Percentiles rank a stretch among this genome's conserved stretches.
These are phyloP conservation scores for Tenodera sinensis DNA, from an alignment of 2,888 invertebrate species.

Conservation along the genomic window DNA sequence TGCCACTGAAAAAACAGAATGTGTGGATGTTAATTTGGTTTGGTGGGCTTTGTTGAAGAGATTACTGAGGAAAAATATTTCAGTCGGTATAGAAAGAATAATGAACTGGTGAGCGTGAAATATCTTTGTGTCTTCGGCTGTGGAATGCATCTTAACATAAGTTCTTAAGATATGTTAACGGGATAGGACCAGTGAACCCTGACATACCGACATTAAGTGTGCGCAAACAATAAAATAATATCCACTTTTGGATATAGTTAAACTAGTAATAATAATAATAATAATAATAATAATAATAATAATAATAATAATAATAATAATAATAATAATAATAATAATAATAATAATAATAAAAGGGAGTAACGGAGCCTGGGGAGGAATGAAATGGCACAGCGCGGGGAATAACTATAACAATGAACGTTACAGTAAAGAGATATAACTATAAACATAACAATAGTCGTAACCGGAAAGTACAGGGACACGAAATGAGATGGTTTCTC, in stretches of 20 bases:
- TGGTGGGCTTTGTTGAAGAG: too few relatives aligned
- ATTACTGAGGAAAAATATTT: too few relatives aligned
- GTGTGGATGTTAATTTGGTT: too few relatives aligned
- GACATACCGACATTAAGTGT: background rate
- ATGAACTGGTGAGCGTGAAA: too few relatives aligned
- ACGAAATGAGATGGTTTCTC: conserved; percentile 24
- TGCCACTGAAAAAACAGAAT: too few relatives aligned
- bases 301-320: conserved; percentile 24
- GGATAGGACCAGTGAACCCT: too few relatives aligned
- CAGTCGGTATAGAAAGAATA: too few relatives aligned
- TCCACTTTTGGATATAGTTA: conserved; percentile 6
- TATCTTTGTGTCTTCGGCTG: too few relatives aligned
- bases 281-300: conserved; percentile 13
- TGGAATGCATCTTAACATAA: too few relatives aligned
- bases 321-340: conserved; percentile 27
- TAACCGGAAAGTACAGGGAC: conserved; percentile 29
- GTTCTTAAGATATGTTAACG: too few relatives aligned
- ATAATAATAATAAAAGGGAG: conserved; percentile 20
- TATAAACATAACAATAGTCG: conserved; percentile 33
- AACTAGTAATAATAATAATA: background rate
- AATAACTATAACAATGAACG: conserved; percentile 33
- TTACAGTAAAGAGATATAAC: conserved; percentile 32
- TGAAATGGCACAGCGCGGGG: background rate
- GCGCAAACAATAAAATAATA: background rate
- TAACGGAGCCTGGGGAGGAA: background rate